A percentile compares a stretch with the other conserved stretches of the same genome.
Evolutionary conservation across 1,140 invertebrate species (phyloP).

Genomic region (Mylabris phalerata): DNA sequence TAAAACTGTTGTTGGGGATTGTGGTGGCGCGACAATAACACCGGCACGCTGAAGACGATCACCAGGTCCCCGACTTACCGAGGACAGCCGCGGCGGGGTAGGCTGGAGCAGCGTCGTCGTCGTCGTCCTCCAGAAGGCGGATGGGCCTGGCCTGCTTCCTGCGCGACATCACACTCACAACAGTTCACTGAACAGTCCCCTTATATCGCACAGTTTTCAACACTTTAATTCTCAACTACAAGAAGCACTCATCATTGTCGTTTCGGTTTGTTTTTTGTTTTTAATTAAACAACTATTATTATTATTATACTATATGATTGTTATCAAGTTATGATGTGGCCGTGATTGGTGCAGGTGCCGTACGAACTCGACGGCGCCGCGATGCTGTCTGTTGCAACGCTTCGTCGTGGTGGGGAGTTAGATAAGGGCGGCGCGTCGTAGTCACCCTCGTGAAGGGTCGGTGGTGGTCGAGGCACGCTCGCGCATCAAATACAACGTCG

Average conservation of each 20-base stretch:
- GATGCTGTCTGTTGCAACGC: constrained; percentile 38
- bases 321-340: constrained; percentile 33
- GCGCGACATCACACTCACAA: constrained; percentile 47
- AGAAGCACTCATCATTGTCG: background rate
- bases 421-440: constrained; percentile 40
- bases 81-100: background rate
- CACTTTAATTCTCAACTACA: too few species aligned
- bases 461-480: constrained; percentile 27
- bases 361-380: constrained; percentile 39
- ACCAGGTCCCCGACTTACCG: background rate
- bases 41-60: too few species aligned
- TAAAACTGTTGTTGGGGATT: too few species aligned
- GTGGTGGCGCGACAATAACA: too few species aligned
- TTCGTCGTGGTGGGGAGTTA: constrained; percentile 36
- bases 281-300: background rate
- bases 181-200: constrained; percentile 12
- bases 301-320: constrained; percentile 23
- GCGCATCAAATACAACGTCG: constrained; percentile 8
- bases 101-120: background rate
- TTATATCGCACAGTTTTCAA: too few species aligned
- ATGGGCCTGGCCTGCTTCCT: constrained; percentile 55
- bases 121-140: constrained; percentile 46
- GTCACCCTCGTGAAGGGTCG: constrained; percentile 37
- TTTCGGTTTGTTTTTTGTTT: background rate
- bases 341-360: constrained; percentile 33